These are phyloP conservation scores for Oryzaephilus surinamensis DNA, from an alignment of 1,140 invertebrate genomes.

Conservation along the genomic window DNA sequence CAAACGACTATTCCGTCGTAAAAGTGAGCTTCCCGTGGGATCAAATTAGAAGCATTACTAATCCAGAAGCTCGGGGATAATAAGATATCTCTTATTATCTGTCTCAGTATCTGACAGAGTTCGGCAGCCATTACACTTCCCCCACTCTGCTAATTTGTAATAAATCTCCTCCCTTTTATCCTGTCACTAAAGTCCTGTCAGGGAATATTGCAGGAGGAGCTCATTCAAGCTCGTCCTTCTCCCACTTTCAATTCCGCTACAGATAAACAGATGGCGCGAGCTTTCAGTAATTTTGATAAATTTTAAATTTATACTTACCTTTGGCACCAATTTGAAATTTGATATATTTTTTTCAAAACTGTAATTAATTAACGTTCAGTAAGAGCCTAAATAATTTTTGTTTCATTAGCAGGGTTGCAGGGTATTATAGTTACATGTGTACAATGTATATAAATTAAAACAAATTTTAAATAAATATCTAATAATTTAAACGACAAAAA, in stretches of 20 bases:
- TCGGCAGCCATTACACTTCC: constrained; percentile 34
- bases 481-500: too few relatives aligned
- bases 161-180: constrained; percentile 16
- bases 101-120: constrained; percentile 30
- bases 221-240: too few relatives aligned
- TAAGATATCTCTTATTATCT: constrained; percentile 37
- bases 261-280: constrained; percentile 4
- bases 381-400: constrained; percentile 2
- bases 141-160: constrained; percentile 25
- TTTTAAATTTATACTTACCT: too few relatives aligned
- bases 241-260: background rate
- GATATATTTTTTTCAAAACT: too few relatives aligned
- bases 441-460: too few relatives aligned
- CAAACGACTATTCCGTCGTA: too few relatives aligned
- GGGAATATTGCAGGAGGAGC: constrained; percentile 6
- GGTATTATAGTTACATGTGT: too few relatives aligned
- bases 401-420: background rate
- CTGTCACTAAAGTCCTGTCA: constrained; percentile 1
- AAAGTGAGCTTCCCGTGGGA: constrained; percentile 28
- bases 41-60: constrained; percentile 36
- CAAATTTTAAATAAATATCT: too few relatives aligned
- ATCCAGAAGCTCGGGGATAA: constrained; percentile 33
- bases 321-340: too few relatives aligned
- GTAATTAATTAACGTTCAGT: too few relatives aligned
- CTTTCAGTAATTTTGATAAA: too few relatives aligned